Percentiles rank a stretch among this genome's conserved stretches.
Evolutionary conservation across 1,140 invertebrate species (phyloP).

Genomic region (Diploscapter pachys): DNA sequence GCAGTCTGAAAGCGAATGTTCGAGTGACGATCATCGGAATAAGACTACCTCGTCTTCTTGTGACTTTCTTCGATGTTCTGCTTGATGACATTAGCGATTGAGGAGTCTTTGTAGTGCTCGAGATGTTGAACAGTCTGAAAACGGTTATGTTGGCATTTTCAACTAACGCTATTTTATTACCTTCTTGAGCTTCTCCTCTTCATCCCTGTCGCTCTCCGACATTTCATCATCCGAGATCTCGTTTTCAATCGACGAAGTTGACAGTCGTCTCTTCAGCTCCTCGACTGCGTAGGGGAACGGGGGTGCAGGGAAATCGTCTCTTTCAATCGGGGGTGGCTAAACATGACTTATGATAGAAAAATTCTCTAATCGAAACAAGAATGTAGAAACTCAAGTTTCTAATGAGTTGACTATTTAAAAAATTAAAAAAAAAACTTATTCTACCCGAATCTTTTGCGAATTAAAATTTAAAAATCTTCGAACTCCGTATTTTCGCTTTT

Average conservation of each 20-base stretch:
- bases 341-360: too few relatives aligned
- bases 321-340: constrained; percentile 85
- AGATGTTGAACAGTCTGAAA: constrained; percentile 76
- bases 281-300: constrained; percentile 93
- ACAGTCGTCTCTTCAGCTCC: constrained; percentile 78
- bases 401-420: too few relatives aligned
- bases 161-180: background rate
- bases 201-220: constrained; percentile 57
- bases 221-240: constrained; percentile 70
- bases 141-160: background rate
- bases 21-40: too few relatives aligned
- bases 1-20: constrained; percentile 64
- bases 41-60: constrained; percentile 69
- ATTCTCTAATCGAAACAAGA: too few relatives aligned
- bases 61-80: constrained; percentile 90
- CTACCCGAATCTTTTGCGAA: too few relatives aligned
- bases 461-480: background rate
- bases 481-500: background rate
- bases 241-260: constrained; percentile 71
- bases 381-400: too few relatives aligned
- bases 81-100: constrained; percentile 72
- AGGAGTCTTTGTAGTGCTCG: constrained; percentile 84
- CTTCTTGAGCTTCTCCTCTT: constrained; percentile 67
- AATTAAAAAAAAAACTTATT: background rate
- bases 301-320: constrained; percentile 97